Evolutionary conservation across 2,113 vertebrate genomes (phyloP), one percentile per base, ranked within the genome.

Genomic region (Ginglymostoma cirratum): DNA sequence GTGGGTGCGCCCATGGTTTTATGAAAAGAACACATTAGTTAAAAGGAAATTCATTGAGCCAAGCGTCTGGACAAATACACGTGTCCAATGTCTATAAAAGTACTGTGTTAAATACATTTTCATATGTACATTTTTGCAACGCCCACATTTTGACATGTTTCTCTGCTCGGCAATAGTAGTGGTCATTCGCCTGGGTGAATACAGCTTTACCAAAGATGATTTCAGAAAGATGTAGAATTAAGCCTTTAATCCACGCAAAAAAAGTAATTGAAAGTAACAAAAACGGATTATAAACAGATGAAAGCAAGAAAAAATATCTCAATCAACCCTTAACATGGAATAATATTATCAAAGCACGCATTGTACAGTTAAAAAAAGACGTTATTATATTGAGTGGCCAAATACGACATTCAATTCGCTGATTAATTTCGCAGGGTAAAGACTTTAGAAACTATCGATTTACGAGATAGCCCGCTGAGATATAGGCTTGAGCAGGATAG

Each of bases 401-500:
- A 52, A 95, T 42, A 45, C 94, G 72, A 95, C 69, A 95, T 72
- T 42, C 69, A 95, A 45, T 52, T 69, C 66, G 67, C 69, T 72
- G 94, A 95, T 95, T 95, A 72, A 95, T 95, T 70, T 95, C 67
- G 67, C 42, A 95, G 94, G 94, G 94, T 42, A 95, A 95, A 95
- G 67, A 95, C 94, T 76, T 95, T 45, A 69, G 66, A 70, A 72
- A 95, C 94, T 95, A 95, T 95, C 94, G 94, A 95, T 95, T 95
- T 95, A 45, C 30, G 94, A 72, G 94, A 95, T 95, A 72, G 69
- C 69, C 93, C 69, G 69, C 94, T 70, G 94, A 95, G 94, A 95
- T 95, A 72, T 72, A 67, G 94, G 94, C 94, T 72, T 95, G 94
- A 96, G 93, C 65, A 96, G 96, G 96, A 96, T 96, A 96, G 83